Base-by-base conservation (phyloP, 2,888 invertebrate species). In the Catocala sponsa region DNA sequence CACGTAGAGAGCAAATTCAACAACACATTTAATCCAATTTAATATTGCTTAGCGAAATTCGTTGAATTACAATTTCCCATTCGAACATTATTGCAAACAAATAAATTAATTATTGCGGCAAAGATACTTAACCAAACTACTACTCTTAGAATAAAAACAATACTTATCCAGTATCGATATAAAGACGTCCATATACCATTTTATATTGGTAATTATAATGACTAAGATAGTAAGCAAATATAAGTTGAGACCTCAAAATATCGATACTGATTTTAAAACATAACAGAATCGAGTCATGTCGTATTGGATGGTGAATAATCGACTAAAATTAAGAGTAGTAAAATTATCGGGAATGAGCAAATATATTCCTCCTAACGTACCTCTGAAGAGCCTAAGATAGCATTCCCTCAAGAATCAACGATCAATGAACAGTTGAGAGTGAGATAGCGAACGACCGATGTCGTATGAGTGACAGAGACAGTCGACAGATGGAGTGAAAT, bases 41-140 rank as follows among this genome's bases (percentile, higher is more conserved):
- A 86, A 75, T 93, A 93, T 94, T 94, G 92, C 92, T 93, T 91
- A 80, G 70, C 76, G 79, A 88, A 91, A 91, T 91, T 91, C 90
- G 89, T 90, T 89, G 86, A 88, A 80, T 83, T 79, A 77, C 74
- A 66, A 57, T 69, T 65, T 65, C 54, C 70, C 65, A 70, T 69
- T 67, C 53, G 64, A 66, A 64, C 64, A 72, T 75, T 81, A 82
- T 82, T 82, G 80, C 78, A 63, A 58, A 72, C 59, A 70, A 77
- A 77, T 68, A 60, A 76, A 79, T 79, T 89, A 87, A 75, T 80
- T 90, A 88, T 88, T 87, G 84, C 86, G 59, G 77, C 79, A 78
- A 75, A 52, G 65, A 74, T 68, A 72, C 59, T 68, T 72, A 69
- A 55, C 60, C 53, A 67, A 75, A 71, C 57, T 65, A 77, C 74